Evolutionary conservation across 2,888 invertebrate species (phyloP).

Genomic region (Leptopilina drosophilae): DNA sequence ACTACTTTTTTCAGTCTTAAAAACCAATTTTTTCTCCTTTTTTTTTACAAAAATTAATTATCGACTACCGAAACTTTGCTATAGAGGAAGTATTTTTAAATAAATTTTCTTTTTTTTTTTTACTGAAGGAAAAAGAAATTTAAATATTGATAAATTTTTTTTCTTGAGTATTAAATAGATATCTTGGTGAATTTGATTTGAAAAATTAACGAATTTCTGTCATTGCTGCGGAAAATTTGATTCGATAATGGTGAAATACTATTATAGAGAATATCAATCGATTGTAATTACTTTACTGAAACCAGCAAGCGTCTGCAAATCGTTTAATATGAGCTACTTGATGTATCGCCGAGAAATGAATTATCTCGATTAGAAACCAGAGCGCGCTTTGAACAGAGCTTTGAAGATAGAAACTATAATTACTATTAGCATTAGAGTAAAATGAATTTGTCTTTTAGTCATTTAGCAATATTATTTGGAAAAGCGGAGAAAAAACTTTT

Average conservation of each 20-base stretch:
- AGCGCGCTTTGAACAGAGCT: constrained; percentile 11
- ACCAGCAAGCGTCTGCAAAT: not conserved
- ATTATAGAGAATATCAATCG: constrained; percentile 2
- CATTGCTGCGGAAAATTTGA: not conserved
- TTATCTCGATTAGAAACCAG: constrained; percentile 29
- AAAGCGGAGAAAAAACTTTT: too few species aligned
- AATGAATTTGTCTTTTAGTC: not conserved
- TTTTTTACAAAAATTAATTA: too few species aligned
- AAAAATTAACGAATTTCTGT: not conserved
- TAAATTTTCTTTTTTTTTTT: too few species aligned
- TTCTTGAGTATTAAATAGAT: too few species aligned
- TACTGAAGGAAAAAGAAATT: too few species aligned
- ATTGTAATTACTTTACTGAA: constrained; percentile 8
- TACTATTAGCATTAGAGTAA: not conserved
- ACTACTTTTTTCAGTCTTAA: too few species aligned
- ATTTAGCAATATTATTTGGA: too few species aligned
- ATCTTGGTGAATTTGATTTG: constrained; percentile 1
- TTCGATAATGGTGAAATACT: not conserved
- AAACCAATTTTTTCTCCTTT: too few species aligned
- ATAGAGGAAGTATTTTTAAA: too few species aligned
- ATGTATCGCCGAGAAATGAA: constrained; percentile 20
- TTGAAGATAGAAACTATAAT: not conserved
- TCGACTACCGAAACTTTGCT: too few species aligned
- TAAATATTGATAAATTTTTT: too few species aligned
- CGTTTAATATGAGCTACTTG: constrained; percentile 31